Conservation (phyloP, 2,888 invertebrate species). For the Chorisops tibialis region DNA sequence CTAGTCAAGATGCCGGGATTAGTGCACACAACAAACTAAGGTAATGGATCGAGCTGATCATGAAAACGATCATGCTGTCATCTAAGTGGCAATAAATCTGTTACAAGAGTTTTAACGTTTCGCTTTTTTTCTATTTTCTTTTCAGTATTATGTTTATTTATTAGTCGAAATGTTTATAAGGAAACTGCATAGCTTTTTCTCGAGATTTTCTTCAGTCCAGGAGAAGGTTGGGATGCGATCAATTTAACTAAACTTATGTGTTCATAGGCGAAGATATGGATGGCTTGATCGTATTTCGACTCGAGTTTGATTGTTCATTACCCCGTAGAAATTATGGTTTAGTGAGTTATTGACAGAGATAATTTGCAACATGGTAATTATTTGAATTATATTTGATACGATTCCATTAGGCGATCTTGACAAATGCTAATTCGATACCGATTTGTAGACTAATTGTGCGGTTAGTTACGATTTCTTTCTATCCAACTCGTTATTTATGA, state of each 20-base stretch:
- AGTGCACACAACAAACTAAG: background rate
- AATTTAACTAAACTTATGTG: too few species aligned
- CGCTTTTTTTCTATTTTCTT: constrained; percentile 24
- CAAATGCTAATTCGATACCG: too few species aligned
- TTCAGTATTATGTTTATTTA: constrained; percentile 22
- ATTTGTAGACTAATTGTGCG: too few species aligned
- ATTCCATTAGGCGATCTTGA: too few species aligned
- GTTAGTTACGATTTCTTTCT: background rate
- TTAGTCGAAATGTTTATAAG: constrained; percentile 16
- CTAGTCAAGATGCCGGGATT: background rate
- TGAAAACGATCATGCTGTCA: constrained; percentile 30
- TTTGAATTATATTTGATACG: constrained; percentile 22
- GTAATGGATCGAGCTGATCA: constrained; percentile 22
- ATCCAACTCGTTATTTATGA: background rate
- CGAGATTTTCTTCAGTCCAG: background rate
- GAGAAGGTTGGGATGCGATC: background rate
- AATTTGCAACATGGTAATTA: constrained; percentile 27
- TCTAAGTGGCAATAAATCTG: constrained; percentile 32
- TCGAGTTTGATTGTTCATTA: constrained; percentile 26
- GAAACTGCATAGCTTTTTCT: too few species aligned
- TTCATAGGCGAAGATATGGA: too few species aligned
- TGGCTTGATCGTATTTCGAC: background rate
- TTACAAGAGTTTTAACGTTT: constrained; percentile 24
- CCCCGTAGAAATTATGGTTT: constrained; percentile 19
- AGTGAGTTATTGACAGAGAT: constrained; percentile 24